Percentiles rank a stretch among this genome's conserved stretches.
Evolutionary conservation across 2,888 invertebrate genomes (phyloP).

Genomic region (Caenorhabditis macrosperma): DNA sequence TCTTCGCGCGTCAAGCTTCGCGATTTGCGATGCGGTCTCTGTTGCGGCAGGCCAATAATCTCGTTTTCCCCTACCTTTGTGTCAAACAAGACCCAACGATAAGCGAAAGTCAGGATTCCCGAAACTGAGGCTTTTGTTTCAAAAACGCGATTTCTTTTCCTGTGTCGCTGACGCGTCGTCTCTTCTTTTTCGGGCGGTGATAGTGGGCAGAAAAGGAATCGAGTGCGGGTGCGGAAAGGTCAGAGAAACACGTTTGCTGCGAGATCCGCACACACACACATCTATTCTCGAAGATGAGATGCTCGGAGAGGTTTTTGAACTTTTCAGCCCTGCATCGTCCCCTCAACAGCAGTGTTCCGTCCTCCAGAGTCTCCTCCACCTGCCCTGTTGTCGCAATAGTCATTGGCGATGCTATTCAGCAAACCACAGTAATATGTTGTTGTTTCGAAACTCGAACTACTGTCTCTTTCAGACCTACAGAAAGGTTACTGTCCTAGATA

Average conservation of each 20-base stretch:
- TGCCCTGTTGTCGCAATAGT: no score
- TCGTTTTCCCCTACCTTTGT: constrained; percentile 54
- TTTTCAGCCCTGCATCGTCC: no score
- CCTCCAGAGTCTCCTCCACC: no score
- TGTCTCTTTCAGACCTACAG: no score
- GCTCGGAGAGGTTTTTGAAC: no score
- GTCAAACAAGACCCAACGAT: constrained; percentile 43
- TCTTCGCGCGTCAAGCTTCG: constrained; percentile 19
- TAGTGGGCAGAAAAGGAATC: constrained; percentile 7
- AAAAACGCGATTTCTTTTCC: constrained; percentile 48
- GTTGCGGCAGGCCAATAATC: constrained; percentile 15
- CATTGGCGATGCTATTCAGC: no score
- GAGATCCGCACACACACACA: neutral
- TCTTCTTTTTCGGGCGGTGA: constrained; percentile 18
- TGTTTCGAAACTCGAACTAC: no score
- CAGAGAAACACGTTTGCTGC: constrained; percentile 2
- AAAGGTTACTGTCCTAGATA: no score
- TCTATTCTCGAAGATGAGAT: no score
- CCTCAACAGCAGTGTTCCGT: no score
- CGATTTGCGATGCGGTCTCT: constrained; percentile 21
- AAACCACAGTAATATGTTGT: no score
- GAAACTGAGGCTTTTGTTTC: constrained; percentile 55
- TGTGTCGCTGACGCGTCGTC: neutral
- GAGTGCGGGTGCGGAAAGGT: constrained; percentile 3
- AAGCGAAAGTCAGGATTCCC: constrained; percentile 52